Conservation (phyloP, 2,888 invertebrate genomes). For the Platycnemis pennipes region DNA sequence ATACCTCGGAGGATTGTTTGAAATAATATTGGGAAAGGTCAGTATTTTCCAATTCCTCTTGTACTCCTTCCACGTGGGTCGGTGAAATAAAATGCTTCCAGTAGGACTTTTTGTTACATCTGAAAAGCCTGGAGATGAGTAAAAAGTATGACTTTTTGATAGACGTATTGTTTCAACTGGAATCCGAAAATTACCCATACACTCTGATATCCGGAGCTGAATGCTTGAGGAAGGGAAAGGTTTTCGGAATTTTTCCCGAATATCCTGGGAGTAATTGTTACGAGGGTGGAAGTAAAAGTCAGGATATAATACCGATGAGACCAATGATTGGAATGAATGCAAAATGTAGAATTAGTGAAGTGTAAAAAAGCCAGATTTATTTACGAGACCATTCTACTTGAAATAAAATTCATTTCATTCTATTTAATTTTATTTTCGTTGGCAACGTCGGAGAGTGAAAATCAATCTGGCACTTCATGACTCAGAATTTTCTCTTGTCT, state of each 20-base stretch:
- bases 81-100: not conserved
- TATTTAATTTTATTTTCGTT: too few relatives aligned
- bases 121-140: not conserved
- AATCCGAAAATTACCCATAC: not conserved
- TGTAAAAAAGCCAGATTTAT: not conserved
- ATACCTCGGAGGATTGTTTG: not conserved
- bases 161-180: not conserved
- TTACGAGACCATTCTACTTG: not conserved
- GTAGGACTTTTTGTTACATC: not conserved
- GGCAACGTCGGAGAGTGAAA: too few relatives aligned
- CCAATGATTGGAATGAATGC: not conserved
- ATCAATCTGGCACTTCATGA: too few relatives aligned
- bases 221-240: not conserved
- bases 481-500: too few relatives aligned
- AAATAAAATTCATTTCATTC: too few relatives aligned
- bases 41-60: not conserved
- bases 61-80: not conserved
- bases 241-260: not conserved
- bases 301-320: not conserved
- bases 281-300: not conserved
- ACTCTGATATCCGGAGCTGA: not conserved
- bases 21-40: not conserved
- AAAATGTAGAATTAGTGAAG: not conserved
- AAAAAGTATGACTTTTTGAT: not conserved
- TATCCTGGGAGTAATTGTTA: not conserved